Percentiles rank a stretch among this genome's conserved stretches.
phyloP scores from a whole-genome alignment of 2,888 invertebrate species.

The Temnothorax rugatulus region DNA sequence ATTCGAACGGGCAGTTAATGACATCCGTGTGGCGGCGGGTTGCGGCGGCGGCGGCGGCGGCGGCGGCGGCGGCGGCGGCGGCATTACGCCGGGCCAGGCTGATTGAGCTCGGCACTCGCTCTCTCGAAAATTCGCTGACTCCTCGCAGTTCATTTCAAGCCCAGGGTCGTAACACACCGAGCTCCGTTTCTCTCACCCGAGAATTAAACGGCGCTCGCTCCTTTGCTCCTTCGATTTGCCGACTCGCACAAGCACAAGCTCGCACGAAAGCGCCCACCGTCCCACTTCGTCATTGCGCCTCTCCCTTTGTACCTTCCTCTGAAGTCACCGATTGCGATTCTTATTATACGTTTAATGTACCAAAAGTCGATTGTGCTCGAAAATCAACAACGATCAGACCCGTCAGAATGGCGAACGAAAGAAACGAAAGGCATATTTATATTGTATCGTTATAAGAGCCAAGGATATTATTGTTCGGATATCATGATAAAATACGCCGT shows the following conservation, averaged over 20 bases:
- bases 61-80: too few relatives aligned
- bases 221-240: slow-evolving; percentile 40
- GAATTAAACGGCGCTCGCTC: slow-evolving; percentile 63
- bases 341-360: slow-evolving; percentile 53
- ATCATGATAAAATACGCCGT: slow-evolving; percentile 39
- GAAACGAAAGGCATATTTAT: slow-evolving; percentile 56
- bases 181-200: slow-evolving; percentile 53
- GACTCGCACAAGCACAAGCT: slow-evolving; percentile 36
- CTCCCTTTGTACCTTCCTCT: slow-evolving; percentile 42
- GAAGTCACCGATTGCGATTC: slow-evolving; percentile 48
- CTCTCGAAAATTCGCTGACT: slow-evolving; percentile 79
- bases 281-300: slow-evolving; percentile 27
- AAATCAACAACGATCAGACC: slow-evolving; percentile 59
- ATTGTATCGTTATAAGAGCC: slow-evolving; percentile 18
- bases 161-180: slow-evolving; percentile 67
- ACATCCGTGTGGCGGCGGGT: slow-evolving; percentile 63
- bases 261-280: slow-evolving; percentile 1
- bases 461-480: slow-evolving; percentile 28
- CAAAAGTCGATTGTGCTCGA: slow-evolving; percentile 59
- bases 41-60: slow-evolving; percentile 63
- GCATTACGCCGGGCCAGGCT: slow-evolving; percentile 65
- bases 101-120: slow-evolving; percentile 72
- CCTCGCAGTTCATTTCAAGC: slow-evolving; percentile 77
- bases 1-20: slow-evolving; percentile 75
- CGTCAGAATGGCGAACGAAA: slow-evolving; percentile 53